phyloP scores from a whole-genome alignment of 2,113 vertebrate genomes.

The Engystomops pustulosus region DNA sequence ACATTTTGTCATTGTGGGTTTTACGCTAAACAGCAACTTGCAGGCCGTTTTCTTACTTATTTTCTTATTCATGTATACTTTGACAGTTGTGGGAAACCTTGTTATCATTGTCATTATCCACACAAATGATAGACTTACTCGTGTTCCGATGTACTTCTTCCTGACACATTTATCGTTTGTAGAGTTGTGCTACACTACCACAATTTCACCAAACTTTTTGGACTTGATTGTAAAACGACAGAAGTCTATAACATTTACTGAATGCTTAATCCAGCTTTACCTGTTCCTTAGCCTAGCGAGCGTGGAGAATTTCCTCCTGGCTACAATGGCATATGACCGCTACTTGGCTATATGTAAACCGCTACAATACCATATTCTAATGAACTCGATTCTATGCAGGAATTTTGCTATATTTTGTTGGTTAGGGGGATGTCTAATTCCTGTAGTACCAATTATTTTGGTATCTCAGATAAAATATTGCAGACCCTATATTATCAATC shows the following conservation, averaged over 20 bases:
- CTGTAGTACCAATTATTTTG: background rate
- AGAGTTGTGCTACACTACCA: background rate
- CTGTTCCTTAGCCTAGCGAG: slow-evolving; percentile 58
- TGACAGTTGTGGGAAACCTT: too few species aligned
- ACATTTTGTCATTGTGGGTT: too few species aligned
- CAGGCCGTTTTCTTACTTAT: too few species aligned
- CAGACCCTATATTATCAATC: background rate
- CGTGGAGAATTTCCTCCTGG: slow-evolving; percentile 58
- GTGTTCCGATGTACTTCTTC: background rate
- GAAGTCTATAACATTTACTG: slow-evolving; percentile 53
- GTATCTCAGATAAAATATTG: background rate
- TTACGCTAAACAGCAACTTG: too few species aligned
- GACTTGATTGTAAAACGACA: slow-evolving; percentile 38
- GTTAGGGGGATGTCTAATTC: background rate
- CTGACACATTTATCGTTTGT: background rate
- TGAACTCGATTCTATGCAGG: slow-evolving; percentile 3
- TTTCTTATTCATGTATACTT: too few species aligned
- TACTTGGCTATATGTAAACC: background rate
- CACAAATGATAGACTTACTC: background rate
- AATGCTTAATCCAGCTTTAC: slow-evolving; percentile 59
- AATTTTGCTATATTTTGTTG: background rate
- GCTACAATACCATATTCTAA: slow-evolving; percentile 37
- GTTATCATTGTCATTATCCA: too few species aligned
- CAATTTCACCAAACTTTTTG: slow-evolving; percentile 43
- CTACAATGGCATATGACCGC: slow-evolving; percentile 59